Percentiles rank a stretch among this genome's conserved stretches.
Conservation (phyloP, 2,797 vertebrate genomes). For the Luscinia luscinia region DNA sequence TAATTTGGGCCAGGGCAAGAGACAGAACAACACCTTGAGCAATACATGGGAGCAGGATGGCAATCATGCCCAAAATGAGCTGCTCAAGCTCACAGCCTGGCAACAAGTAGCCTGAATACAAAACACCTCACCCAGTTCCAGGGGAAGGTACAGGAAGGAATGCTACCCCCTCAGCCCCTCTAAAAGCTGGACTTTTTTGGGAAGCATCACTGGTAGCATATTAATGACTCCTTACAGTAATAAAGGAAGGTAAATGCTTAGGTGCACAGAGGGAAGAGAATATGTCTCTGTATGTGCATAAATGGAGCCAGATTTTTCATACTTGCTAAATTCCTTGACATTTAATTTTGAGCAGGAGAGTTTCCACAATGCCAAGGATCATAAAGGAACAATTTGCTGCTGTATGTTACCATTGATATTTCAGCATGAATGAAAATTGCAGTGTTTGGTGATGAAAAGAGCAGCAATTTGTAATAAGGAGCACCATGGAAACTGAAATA, state of each 20-base stretch:
- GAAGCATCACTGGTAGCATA: neutral
- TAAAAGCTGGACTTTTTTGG: neutral
- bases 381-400: slow-evolving; percentile 69
- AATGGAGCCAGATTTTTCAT: slow-evolving; percentile 32
- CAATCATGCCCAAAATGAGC: neutral
- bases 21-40: neutral
- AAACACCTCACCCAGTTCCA: neutral
- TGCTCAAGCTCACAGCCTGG: neutral
- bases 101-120: neutral
- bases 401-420: slow-evolving; percentile 63
- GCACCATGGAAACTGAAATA: slow-evolving; percentile 68
- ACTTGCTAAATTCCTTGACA: slow-evolving; percentile 54
- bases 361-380: slow-evolving; percentile 58
- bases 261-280: neutral
- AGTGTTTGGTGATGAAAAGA: slow-evolving; percentile 48
- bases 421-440: slow-evolving; percentile 60
- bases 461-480: slow-evolving; percentile 41
- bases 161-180: neutral
- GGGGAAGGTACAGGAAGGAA: neutral
- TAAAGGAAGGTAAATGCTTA: slow-evolving; percentile 4
- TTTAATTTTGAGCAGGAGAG: slow-evolving; percentile 53
- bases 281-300: neutral
- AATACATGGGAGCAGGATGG: neutral
- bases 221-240: neutral
- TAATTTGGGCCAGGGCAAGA: neutral